Conservation (phyloP, 2,888 invertebrate genomes). For the Cataglyphis rosenhaueri region DNA sequence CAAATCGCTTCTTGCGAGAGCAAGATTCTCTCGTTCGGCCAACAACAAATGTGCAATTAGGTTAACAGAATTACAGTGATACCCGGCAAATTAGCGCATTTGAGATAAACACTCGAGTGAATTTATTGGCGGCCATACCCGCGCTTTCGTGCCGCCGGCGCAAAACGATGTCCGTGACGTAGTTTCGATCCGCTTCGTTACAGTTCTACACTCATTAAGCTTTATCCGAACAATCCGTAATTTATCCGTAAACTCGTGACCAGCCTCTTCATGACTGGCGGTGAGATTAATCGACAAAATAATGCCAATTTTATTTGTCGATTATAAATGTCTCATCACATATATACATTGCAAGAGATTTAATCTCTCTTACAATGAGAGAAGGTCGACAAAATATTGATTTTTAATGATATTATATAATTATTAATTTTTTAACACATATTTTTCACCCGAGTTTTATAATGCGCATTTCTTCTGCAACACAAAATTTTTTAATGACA, state of each 20-base stretch:
- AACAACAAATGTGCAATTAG: neutral
- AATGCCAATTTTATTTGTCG: neutral
- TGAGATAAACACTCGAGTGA: neutral
- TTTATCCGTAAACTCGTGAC: neutral
- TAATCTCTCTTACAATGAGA: neutral
- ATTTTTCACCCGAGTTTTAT: neutral
- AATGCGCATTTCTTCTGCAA: neutral
- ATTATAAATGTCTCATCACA: neutral
- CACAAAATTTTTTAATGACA: neutral
- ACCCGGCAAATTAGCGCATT: constrained; percentile 33
- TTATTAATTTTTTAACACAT: neutral
- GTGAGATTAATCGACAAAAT: neutral
- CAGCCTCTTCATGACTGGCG: neutral
- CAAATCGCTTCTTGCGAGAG: neutral
- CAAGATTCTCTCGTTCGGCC: neutral
- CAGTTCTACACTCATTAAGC: constrained; percentile 15
- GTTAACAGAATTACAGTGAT: constrained; percentile 17
- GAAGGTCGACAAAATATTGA: neutral
- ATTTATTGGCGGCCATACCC: constrained; percentile 1
- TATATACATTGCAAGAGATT: neutral
- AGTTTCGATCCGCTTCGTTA: neutral
- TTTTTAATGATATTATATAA: neutral
- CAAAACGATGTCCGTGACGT: neutral
- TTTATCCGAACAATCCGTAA: neutral
- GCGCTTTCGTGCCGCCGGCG: neutral